Base-by-base conservation (phyloP, 1,140 invertebrate genomes). In the Heliconius nattereri region DNA sequence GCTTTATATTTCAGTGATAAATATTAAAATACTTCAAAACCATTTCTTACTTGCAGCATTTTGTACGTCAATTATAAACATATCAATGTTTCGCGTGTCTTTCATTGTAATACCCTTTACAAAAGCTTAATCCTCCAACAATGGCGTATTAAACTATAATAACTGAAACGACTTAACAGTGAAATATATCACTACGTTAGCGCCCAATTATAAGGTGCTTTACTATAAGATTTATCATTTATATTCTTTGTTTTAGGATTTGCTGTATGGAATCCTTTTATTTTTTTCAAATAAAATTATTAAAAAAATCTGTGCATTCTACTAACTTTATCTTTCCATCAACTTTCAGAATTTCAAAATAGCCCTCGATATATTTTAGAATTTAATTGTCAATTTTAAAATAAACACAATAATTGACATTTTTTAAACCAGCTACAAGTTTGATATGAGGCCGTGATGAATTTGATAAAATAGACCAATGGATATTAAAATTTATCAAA, bases 81-180 rank as follows among this genome's bases (percentile, higher is more conserved):
- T 89, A 89, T 87, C 90, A 85, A 88, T 87, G 89, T 86, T 86
- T 92, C 75, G 91, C 92, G 92, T 93, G 92, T 92, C 85, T 83
- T 87, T 86, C 86, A 91, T 87, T 91, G 89, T 90, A 88, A 91
- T 91, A 86, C 86, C 85, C 89, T 90, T 92, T 91, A 90, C 86
- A 89, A 89, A 92, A 87, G 87, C 87, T 86, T 91, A 91, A 91
- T 92, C 85, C 89, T 83, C 89, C 85, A 85, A 90, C 89, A 92
- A 91, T 89, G 86, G 87, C 81, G 82, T 84, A 87, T 90, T 91
- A 88, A 89, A 90, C 82, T 84, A 73, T 88, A 84, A 88, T 88
- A 91, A 90, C 88, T 87, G 89, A 84, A 90, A 88, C 86, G 81
- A 80, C 85, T 86, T 83, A 85, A 83, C 85, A 84, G 83, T 78